Conservation (phyloP, 2,888 invertebrate genomes). For the Chalcis sispes region DNA sequence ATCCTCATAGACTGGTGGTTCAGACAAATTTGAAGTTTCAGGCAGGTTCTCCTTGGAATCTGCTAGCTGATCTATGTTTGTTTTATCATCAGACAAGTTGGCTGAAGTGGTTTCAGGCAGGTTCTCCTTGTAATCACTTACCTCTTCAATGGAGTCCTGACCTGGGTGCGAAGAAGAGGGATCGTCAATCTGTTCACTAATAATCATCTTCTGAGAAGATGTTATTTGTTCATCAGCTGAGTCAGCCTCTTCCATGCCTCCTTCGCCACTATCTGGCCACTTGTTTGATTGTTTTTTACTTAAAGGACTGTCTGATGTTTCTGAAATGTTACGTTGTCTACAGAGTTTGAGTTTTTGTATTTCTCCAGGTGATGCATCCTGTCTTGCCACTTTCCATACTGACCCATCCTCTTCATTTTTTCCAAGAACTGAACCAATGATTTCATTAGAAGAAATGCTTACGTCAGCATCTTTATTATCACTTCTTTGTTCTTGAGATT, state of each 20-base stretch:
- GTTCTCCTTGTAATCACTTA: conserved; percentile 76
- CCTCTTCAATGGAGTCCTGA: conserved; percentile 75
- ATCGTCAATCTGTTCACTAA: conserved; percentile 67
- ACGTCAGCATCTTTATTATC: conserved; percentile 61
- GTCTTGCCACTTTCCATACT: conserved; percentile 77
- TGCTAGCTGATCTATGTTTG: conserved; percentile 74
- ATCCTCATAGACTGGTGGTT: conserved; percentile 51
- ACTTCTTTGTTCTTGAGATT: conserved; percentile 58
- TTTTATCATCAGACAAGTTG: conserved; percentile 76
- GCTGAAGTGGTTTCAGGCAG: conserved; percentile 75
- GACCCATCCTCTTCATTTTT: conserved; percentile 71
- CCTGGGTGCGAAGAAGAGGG: conserved; percentile 70
- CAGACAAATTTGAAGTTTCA: conserved; percentile 68
- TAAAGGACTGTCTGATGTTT: conserved; percentile 70
- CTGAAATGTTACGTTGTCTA: conserved; percentile 77
- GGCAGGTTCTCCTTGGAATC: conserved; percentile 75
- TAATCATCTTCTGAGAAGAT: conserved; percentile 64
- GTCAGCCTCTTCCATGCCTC: conserved; percentile 73
- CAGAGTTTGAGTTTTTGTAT: conserved; percentile 83
- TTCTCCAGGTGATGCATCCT: conserved; percentile 78
- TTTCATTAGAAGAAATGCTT: conserved; percentile 56
- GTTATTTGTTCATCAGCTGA: conserved; percentile 72
- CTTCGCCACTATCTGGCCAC: conserved; percentile 71
- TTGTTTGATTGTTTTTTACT: conserved; percentile 72
- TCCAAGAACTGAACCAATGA: conserved; percentile 56